Percentiles rank a stretch among this genome's conserved stretches.
Conservation (phyloP, 1,140 invertebrate species). For the Heliconius hewitsoni region DNA sequence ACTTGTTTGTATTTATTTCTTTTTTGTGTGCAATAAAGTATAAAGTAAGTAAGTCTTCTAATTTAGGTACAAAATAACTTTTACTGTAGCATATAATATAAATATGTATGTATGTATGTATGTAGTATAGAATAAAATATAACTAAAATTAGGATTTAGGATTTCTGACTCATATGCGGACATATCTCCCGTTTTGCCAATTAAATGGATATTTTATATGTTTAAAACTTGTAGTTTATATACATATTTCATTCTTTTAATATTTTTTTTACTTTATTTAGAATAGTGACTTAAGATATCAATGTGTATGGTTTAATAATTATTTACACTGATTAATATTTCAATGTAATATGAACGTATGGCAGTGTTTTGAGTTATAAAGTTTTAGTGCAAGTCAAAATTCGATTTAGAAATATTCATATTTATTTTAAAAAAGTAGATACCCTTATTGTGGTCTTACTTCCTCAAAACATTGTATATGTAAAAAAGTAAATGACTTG, state of each 20-base stretch:
- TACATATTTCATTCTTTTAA: too few relatives aligned
- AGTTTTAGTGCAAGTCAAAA: not conserved
- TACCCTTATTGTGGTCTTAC: not conserved
- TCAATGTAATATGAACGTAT: too few relatives aligned
- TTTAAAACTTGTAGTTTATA: conserved; percentile 9
- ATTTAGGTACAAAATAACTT: conserved; percentile 19
- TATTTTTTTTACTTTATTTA: conserved; percentile 7
- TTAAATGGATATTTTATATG: conserved; percentile 50
- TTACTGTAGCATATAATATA: not conserved
- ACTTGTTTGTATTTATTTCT: too few relatives aligned
- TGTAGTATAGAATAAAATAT: too few relatives aligned
- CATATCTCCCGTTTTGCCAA: conserved; percentile 78
- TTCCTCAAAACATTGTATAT: not conserved
- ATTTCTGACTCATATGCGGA: conserved; percentile 48
- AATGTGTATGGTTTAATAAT: too few relatives aligned
- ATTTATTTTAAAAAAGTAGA: not conserved
- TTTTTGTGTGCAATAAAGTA: too few relatives aligned
- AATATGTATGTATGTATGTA: not conserved
- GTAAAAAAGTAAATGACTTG: conserved; percentile 4
- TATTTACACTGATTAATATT: too few relatives aligned
- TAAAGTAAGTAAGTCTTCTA: not conserved
- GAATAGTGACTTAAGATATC: not conserved
- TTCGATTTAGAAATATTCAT: not conserved
- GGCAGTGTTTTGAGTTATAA: too few relatives aligned
- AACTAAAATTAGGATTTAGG: too few relatives aligned